These are phyloP conservation scores for Hippocampus abdominalis DNA, from an alignment of 2,113 vertebrate species.

Conservation along the genomic window DNA sequence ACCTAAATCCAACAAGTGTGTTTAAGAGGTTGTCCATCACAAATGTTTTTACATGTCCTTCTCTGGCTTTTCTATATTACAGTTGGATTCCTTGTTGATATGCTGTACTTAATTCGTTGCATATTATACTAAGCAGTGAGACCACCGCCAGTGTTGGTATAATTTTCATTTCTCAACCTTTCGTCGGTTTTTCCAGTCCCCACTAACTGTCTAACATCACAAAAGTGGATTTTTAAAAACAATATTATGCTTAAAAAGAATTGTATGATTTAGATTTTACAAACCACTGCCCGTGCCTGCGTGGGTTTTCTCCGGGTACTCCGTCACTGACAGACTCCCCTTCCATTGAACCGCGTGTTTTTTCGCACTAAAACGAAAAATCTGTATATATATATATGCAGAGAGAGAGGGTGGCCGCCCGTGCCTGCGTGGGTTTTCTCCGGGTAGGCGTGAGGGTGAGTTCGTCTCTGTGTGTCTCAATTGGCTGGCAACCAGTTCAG, in stretches of 20 bases:
- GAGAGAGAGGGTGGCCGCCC: too few species aligned
- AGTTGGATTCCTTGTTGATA: neutral
- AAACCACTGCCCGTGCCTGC: neutral
- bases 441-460: too few species aligned
- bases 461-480: too few species aligned
- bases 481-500: too few species aligned
- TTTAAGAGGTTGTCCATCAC: slow-evolving; percentile 36
- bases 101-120: neutral
- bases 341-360: too few species aligned
- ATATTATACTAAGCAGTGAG: neutral
- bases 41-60: slow-evolving; percentile 23
- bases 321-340: too few species aligned
- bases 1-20: slow-evolving; percentile 34
- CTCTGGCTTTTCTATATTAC: neutral
- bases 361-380: too few species aligned
- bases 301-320: too few species aligned
- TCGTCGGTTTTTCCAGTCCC: neutral
- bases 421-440: too few species aligned
- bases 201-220: neutral
- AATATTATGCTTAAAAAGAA: neutral
- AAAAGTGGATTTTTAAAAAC: neutral
- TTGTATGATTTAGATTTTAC: neutral
- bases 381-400: too few species aligned
- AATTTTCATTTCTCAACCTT: neutral
- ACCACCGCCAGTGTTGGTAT: neutral